These are phyloP conservation scores for Psittacula derbiana DNA, from an alignment of 2,797 vertebrate species.

Conservation along the genomic window DNA sequence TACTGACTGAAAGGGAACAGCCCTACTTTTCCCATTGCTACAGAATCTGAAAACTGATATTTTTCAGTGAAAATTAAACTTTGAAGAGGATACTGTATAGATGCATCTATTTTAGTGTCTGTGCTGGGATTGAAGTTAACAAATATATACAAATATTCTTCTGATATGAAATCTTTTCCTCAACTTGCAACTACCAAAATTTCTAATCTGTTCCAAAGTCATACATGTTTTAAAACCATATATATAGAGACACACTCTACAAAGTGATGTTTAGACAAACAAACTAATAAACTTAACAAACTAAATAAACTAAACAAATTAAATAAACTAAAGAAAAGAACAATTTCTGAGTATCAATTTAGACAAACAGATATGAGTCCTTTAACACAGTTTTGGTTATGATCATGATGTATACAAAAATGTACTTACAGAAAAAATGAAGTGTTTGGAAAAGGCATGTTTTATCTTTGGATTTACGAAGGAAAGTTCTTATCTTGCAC, in stretches of 20 bases:
- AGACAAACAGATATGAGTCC: background rate
- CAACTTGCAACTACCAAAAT: background rate
- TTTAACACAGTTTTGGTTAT: background rate
- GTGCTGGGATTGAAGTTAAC: fast-evolving
- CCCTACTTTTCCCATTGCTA: background rate
- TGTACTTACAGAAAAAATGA: background rate
- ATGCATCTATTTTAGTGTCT: background rate
- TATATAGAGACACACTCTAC: no score
- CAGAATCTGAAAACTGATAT: background rate
- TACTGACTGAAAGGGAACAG: background rate
- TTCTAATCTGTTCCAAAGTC: background rate
- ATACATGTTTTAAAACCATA: background rate
- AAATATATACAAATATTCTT: background rate
- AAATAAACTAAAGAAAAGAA: background rate
- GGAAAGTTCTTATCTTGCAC: background rate
- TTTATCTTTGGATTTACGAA: background rate
- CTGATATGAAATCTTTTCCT: background rate
- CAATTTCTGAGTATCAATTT: background rate
- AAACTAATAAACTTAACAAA: no score
- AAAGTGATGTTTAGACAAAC: background rate
- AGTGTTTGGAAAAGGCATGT: background rate
- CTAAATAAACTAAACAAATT: no score
- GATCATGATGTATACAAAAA: background rate
- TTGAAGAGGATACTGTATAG: background rate
- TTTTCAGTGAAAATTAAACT: background rate